These are phyloP conservation scores for Noctua fimbriata DNA, from an alignment of 2,888 invertebrate genomes.

Conservation along the genomic window DNA sequence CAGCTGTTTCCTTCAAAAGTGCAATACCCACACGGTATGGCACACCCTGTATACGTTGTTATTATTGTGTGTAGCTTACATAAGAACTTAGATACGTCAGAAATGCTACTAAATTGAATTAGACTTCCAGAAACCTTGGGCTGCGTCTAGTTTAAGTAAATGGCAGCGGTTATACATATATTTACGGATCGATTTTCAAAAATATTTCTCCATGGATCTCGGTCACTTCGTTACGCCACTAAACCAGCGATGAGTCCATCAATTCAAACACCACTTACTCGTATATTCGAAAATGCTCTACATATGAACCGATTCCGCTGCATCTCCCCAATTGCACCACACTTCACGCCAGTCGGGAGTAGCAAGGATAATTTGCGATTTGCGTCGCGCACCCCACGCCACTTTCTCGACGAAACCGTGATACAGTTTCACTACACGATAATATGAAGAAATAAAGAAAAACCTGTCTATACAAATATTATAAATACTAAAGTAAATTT, in stretches of 20 bases:
- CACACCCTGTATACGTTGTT: neutral
- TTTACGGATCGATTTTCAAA: neutral
- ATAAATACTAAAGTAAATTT: neutral
- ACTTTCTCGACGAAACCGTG: conserved; percentile 78
- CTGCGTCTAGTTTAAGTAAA: neutral
- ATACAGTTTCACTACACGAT: conserved; percentile 56
- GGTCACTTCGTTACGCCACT: neutral
- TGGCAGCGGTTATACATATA: neutral
- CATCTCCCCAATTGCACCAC: conserved; percentile 50
- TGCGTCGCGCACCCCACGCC: conserved; percentile 73
- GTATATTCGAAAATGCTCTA: neutral
- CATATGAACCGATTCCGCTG: conserved; percentile 18
- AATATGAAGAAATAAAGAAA: neutral
- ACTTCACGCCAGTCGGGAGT: conserved; percentile 71
- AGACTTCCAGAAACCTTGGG: neutral
- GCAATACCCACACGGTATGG: too few species aligned
- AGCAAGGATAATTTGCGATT: conserved; percentile 88
- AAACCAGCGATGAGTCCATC: neutral
- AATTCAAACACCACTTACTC: neutral
- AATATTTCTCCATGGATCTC: neutral
- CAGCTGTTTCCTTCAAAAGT: too few species aligned
- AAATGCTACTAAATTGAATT: neutral
- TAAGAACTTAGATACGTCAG: too few species aligned
- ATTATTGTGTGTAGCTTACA: neutral
- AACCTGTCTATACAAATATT: too few species aligned